Evolutionary conservation across 2,797 vertebrate genomes (phyloP).

Genomic region (Melanotaenia nigrans): DNA sequence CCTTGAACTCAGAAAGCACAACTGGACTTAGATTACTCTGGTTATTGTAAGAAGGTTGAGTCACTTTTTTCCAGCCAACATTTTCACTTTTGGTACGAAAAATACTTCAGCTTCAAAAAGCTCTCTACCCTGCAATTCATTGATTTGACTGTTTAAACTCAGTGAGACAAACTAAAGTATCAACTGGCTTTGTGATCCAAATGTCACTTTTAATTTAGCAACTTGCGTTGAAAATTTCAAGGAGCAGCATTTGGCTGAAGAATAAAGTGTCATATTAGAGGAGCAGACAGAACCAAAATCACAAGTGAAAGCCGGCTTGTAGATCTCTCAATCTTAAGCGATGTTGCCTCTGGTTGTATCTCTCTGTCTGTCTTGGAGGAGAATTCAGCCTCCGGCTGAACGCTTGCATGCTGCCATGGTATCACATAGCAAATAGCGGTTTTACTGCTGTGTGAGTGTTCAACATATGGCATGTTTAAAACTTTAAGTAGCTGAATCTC

Average conservation of each 20-base stretch:
- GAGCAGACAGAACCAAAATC: not conserved
- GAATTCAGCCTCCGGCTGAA: not conserved
- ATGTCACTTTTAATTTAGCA: not conserved
- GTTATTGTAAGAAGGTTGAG: not conserved
- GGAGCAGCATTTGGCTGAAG: not conserved
- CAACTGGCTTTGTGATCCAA: too few species aligned
- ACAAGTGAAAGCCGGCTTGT: not conserved
- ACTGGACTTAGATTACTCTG: not conserved
- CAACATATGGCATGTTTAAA: not conserved
- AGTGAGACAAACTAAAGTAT: not conserved
- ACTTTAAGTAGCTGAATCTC: not conserved
- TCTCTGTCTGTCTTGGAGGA: not conserved
- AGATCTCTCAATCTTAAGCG: not conserved
- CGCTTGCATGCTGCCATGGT: not conserved
- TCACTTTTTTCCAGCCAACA: not conserved
- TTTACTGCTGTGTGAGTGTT: not conserved
- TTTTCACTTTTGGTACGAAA: constrained; percentile 14
- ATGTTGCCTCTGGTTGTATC: not conserved
- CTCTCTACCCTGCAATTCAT: not conserved
- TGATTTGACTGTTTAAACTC: not conserved
- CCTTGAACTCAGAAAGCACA: constrained; percentile 15
- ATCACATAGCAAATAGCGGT: not conserved
- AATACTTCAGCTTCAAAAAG: not conserved
- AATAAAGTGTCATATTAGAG: not conserved
- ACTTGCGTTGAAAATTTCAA: not conserved